These are phyloP conservation scores for Himantopus leucocephalus DNA, from an alignment of 2,113 vertebrate species.

Conservation along the genomic window DNA sequence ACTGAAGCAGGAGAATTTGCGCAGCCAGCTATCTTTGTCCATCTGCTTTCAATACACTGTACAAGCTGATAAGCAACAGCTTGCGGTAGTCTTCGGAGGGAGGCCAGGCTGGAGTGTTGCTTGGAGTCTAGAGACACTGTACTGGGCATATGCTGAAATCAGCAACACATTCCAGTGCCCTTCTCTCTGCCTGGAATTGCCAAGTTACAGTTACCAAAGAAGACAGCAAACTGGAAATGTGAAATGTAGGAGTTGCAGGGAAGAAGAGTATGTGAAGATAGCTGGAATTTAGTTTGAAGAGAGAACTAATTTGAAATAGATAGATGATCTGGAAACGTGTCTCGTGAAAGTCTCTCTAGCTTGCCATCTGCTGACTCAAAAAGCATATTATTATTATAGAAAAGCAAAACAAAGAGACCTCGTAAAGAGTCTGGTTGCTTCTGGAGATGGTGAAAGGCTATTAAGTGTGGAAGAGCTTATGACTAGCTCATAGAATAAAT, in stretches of 20 bases:
- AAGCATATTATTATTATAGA: neutral
- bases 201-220: neutral
- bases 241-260: conserved; percentile 9
- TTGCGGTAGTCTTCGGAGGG: neutral
- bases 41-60: neutral
- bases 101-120: neutral
- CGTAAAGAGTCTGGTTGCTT: neutral
- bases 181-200: conserved; percentile 8
- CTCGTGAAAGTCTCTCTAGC: neutral
- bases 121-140: neutral
- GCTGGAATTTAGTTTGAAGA: neutral
- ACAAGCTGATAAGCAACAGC: neutral
- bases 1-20: neutral
- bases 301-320: conserved; percentile 13
- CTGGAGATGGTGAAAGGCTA: neutral
- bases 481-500: neutral
- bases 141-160: conserved; percentile 29
- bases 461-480: neutral
- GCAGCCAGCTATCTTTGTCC: neutral
- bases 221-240: neutral
- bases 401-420: neutral
- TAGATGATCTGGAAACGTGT: conserved; percentile 7
- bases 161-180: conserved; percentile 18
- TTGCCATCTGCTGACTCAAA: conserved; percentile 40
- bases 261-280: conserved; percentile 19